These are phyloP conservation scores for Agrilus biguttatus DNA, from an alignment of 2,888 invertebrate genomes.

Conservation along the genomic window DNA sequence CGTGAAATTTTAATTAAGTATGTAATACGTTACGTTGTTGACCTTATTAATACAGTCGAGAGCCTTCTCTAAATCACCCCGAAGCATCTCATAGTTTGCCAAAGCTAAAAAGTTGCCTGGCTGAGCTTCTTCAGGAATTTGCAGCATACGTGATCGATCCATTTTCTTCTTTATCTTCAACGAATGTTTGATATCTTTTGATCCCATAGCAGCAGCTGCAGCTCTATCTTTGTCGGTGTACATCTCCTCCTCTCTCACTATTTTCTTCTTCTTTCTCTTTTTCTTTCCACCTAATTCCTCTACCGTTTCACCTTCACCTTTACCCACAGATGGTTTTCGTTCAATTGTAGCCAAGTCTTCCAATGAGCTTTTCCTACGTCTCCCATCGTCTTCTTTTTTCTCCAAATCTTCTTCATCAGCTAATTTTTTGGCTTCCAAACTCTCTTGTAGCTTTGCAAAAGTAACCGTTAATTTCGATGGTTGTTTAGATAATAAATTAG, in stretches of 20 bases:
- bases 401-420: slow-evolving; percentile 15
- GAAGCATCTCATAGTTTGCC: slow-evolving; percentile 61
- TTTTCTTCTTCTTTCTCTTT: slow-evolving; percentile 26
- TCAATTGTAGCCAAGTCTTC: not conserved
- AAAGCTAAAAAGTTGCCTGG: slow-evolving; percentile 61
- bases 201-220: slow-evolving; percentile 75
- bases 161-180: slow-evolving; percentile 65
- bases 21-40: not conserved
- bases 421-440: too few relatives aligned
- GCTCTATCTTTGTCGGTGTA: slow-evolving; percentile 87
- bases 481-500: too few relatives aligned
- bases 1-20: not conserved
- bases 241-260: slow-evolving; percentile 46
- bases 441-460: too few relatives aligned
- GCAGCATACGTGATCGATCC: slow-evolving; percentile 55
- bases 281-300: slow-evolving; percentile 14
- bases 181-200: slow-evolving; percentile 77
- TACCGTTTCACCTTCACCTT: slow-evolving; percentile 22
- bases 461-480: too few relatives aligned
- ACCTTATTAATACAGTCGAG: slow-evolving; percentile 71
- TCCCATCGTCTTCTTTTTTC: slow-evolving; percentile 8
- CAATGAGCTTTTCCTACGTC: slow-evolving; percentile 25
- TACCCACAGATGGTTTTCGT: slow-evolving; percentile 15
- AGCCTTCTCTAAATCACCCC: slow-evolving; percentile 58
- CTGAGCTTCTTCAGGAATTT: slow-evolving; percentile 66